Percentiles rank a stretch among this genome's conserved stretches.
Conservation (phyloP, 2,113 vertebrate species). For the Solea senegalensis region DNA sequence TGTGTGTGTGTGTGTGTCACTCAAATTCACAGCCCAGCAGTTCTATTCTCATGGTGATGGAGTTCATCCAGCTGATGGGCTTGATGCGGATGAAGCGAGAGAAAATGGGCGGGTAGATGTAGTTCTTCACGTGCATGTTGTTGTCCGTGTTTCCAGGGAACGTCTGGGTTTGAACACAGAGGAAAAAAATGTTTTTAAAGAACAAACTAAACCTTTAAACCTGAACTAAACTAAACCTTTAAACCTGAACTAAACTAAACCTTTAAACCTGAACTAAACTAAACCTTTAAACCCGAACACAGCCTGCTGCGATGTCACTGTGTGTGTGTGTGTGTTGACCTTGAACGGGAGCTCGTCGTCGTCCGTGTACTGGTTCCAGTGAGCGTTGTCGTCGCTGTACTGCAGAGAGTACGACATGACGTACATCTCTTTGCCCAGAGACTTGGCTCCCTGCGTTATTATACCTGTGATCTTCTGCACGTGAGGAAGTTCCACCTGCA, state of each 20-base stretch:
- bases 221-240: no score
- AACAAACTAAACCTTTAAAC: no score
- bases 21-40: constrained; percentile 91
- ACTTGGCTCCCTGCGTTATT: constrained; percentile 89
- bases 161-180: constrained; percentile 79
- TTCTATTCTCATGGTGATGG: constrained; percentile 91
- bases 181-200: not conserved
- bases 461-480: constrained; percentile 92
- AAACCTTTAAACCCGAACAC: no score
- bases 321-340: constrained; percentile 71
- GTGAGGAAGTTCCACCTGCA: constrained; percentile 89
- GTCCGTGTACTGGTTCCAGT: constrained; percentile 87
- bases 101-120: constrained; percentile 91
- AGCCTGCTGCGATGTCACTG: no score
- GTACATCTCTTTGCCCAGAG: constrained; percentile 84
- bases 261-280: no score
- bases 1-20: constrained; percentile 30
- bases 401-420: constrained; percentile 84
- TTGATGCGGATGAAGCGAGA: constrained; percentile 90
- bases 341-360: constrained; percentile 74
- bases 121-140: constrained; percentile 84
- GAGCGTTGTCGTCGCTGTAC: constrained; percentile 84
- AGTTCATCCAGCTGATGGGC: constrained; percentile 86
- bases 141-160: constrained; percentile 88
- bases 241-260: no score